Base-by-base conservation (phyloP, 1,140 invertebrate species). In the Apis dorsata region DNA sequence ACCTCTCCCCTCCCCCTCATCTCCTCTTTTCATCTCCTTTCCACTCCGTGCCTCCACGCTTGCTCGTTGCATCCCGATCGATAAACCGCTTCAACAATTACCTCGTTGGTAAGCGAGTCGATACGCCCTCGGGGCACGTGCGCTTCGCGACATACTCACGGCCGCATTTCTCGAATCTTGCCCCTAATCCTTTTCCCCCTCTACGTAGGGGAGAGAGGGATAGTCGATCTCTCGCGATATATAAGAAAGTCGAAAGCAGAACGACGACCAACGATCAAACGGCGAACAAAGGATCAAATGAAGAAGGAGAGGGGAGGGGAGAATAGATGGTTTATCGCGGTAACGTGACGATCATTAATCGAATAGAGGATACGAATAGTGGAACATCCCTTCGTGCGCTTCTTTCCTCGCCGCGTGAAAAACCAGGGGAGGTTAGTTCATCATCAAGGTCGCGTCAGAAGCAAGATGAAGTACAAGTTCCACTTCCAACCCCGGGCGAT, bases 271-370 rank as follows among this genome's bases (percentile, higher is more conserved):
- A 59, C 24, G n/a, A 70, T 24, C 24, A 24, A 24, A 24, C 34
- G 76, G n/a, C 21, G 34, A 44, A 24, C 15, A 34, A 59, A 66
- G 78, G 71, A 87, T 79, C n/a, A 77, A 51, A 55, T 55, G 19
- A 12, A n/a, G 74, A 66, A 55, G 17, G 21, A n/a, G 24, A 53
- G 53, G 15, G 7, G 10, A 0, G 17, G 13, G 55, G 65, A 87
- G 71, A 69, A 79, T 44, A 66, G 55, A 84, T 78, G 83, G 86
- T 83, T 88, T 85, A 80, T 85, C 75, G 72, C 59, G 75, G 63
- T 57, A 79, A 85, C 74, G 82, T 75, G 83, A 79, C 63, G 63
- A 87, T 79, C 83, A 85, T 87, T 88, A 76, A 85, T 83, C 75
- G 86, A 87, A 80, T 59, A 81, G 49, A 57, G 57, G 70, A 73